Evolutionary conservation across 2,113 vertebrate genomes (phyloP).

Genomic region (Coptodon bakossiorum): DNA sequence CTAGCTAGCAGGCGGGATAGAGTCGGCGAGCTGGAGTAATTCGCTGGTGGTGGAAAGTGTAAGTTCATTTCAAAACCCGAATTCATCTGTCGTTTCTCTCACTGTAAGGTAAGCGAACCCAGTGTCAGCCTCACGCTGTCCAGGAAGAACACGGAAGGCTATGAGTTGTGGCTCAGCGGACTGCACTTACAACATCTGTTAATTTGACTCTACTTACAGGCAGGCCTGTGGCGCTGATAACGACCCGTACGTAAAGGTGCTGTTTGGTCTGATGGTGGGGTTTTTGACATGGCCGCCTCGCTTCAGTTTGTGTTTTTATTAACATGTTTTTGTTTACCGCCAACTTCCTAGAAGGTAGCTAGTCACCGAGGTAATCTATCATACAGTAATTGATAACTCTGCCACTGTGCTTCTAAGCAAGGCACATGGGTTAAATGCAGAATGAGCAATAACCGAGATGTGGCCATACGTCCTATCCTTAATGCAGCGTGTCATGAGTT

Average conservation of each 20-base stretch:
- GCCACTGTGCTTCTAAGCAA: not conserved
- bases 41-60: not conserved
- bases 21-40: not conserved
- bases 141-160: not conserved
- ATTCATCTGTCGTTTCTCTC: not conserved
- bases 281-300: not conserved
- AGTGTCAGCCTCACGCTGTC: not conserved
- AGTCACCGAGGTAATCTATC: not conserved
- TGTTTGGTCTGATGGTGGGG: not conserved
- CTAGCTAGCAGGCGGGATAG: not conserved
- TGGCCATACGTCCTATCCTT: not conserved
- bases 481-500: not conserved
- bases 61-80: not conserved
- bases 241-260: not conserved
- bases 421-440: not conserved
- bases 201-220: not conserved
- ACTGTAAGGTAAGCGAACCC: not conserved
- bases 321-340: not conserved
- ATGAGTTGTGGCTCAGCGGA: not conserved
- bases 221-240: not conserved
- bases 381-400: not conserved
- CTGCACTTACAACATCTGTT: not conserved
- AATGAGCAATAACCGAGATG: not conserved
- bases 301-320: not conserved
- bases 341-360: not conserved